These are phyloP conservation scores for Hanleya hanleyi DNA, from an alignment of 2,888 invertebrate species.

Conservation along the genomic window DNA sequence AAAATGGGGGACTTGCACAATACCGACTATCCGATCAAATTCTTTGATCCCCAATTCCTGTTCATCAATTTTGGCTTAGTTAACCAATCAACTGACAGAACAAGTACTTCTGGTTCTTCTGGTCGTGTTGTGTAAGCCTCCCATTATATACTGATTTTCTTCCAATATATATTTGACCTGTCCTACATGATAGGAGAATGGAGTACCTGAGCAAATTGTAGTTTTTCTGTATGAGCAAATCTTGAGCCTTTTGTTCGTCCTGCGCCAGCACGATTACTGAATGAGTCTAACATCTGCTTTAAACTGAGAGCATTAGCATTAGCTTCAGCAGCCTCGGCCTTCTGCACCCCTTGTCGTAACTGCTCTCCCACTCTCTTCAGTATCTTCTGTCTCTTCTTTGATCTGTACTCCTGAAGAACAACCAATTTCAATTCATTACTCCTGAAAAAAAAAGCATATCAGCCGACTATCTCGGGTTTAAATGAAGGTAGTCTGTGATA, in stretches of 20 bases:
- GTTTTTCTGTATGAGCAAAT: slow-evolving; percentile 72
- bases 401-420: slow-evolving; percentile 63
- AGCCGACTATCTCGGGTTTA: too few species aligned
- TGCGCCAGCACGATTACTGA: slow-evolving; percentile 48
- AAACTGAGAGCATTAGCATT: slow-evolving; percentile 48
- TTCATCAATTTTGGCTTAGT: too few species aligned
- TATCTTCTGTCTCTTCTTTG: slow-evolving; percentile 63
- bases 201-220: slow-evolving; percentile 71
- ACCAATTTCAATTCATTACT: too few species aligned
- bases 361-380: slow-evolving; percentile 67
- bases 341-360: slow-evolving; percentile 62
- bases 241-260: slow-evolving; percentile 69
- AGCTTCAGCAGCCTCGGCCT: slow-evolving; percentile 41
- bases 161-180: too few species aligned
- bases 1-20: too few species aligned
- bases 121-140: too few species aligned
- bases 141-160: too few species aligned
- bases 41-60: too few species aligned
- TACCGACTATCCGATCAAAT: too few species aligned
- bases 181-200: background rate
- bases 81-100: background rate
- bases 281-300: slow-evolving; percentile 56
- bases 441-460: too few species aligned
- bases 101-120: too few species aligned
- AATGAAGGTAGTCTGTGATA: too few species aligned